Base-by-base conservation (phyloP, 2,113 vertebrate species). In the Solea solea region DNA sequence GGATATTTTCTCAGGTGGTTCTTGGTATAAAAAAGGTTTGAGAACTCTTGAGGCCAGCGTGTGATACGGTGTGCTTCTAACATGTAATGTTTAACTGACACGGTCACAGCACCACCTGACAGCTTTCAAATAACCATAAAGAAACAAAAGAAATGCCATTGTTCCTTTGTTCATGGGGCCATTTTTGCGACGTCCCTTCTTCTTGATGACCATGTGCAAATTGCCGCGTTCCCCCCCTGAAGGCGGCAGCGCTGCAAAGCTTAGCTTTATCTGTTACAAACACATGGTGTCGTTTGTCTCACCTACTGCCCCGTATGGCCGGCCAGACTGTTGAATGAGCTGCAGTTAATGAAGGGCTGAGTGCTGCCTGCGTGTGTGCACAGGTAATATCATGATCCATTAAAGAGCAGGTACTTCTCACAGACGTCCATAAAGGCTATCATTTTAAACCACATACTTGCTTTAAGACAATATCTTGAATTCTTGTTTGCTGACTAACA, bases 231-330 rank as follows among this genome's bases (percentile, higher is more conserved):
- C 69, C 21, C 21, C 21, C 21, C 82, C 73, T 71, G 57, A 80
- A 76, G 76, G 66, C 65, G 73, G 52, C 80, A 46, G 58, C 40
- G 50, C 65, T 68, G 63, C 72, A 81, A 73, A 68, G 76, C 69
- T 60, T 0, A 58, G 84, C 69, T 81, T 84, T 86, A 87, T 87
- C 86, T 84, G 64, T 39, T 11, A 55, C 82, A 74, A 90, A 85
- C 86, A 86, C 71, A 81, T 74, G 84, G 64, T 77, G 84, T 46
- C 2, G 39, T 63, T 69, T 64, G 53, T 69, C 56, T 58, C 57
- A 62, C 28, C 53, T 13, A 4, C 65, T 62, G 81, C 49, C 62
- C 61, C 62, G 27, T 71, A 59, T 58, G 78, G 75, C 52, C 57
- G 52, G 61, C 64, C 57, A 56, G 21, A 77, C 81, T 73, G 52